Percentiles rank a stretch among this genome's conserved stretches.
Conservation (phyloP, 2,797 vertebrate genomes). For the Enoplosus armatus region DNA sequence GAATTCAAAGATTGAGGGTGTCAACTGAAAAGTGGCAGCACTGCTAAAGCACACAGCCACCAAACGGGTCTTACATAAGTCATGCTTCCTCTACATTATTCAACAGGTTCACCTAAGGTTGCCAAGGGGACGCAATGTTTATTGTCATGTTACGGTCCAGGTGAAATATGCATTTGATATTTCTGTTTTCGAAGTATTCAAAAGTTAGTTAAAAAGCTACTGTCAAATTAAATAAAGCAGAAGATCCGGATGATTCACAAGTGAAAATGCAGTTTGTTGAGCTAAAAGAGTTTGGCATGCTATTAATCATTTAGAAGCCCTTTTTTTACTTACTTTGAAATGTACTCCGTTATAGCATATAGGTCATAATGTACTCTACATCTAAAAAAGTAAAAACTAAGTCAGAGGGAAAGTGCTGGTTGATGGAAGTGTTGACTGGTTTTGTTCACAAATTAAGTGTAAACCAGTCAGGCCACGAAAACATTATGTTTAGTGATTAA, state of each 20-base stretch:
- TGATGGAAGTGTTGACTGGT: neutral
- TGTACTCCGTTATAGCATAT: neutral
- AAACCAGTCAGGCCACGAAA: neutral
- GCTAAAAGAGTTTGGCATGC: slow-evolving; percentile 1
- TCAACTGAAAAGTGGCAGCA: slow-evolving; percentile 15
- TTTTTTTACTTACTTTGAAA: slow-evolving; percentile 29
- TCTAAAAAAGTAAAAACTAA: neutral
- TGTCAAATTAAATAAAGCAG: neutral
- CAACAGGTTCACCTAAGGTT: slow-evolving; percentile 56
- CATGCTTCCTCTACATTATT: slow-evolving; percentile 74
- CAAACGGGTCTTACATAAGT: slow-evolving; percentile 67
- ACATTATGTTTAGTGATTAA: neutral
- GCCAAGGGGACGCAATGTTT: slow-evolving; percentile 38
- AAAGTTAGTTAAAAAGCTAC: neutral
- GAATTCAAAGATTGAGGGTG: slow-evolving; percentile 17
- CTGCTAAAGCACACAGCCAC: slow-evolving; percentile 29
- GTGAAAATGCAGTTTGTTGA: neutral
- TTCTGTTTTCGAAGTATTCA: neutral
- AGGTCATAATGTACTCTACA: slow-evolving; percentile 16
- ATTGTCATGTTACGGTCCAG: slow-evolving; percentile 16
- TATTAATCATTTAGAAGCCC: slow-evolving; percentile 46
- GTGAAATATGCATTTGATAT: slow-evolving; percentile 13
- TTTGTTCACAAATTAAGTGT: slow-evolving; percentile 1
- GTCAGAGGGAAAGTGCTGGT: neutral
- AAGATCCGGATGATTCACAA: neutral